phyloP scores from a whole-genome alignment of 2,888 invertebrate genomes.

The Amblyteles armatorius region DNA sequence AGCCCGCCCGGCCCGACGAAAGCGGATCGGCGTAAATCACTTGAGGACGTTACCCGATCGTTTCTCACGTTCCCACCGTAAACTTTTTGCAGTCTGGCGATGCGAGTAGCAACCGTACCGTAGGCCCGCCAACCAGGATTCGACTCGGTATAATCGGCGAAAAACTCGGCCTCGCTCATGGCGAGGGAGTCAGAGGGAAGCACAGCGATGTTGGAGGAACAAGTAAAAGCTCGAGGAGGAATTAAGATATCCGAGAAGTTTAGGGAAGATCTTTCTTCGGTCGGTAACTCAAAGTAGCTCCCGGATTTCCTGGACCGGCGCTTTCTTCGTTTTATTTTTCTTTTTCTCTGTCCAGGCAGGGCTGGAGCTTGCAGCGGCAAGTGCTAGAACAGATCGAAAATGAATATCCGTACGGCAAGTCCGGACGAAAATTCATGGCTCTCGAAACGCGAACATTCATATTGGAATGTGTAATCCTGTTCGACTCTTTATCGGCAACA shows the following conservation, averaged over 20 bases:
- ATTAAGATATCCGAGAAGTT: not conserved
- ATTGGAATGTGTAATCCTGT: slow-evolving; percentile 53
- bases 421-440: slow-evolving; percentile 52
- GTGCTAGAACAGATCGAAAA: not conserved
- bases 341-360: not conserved
- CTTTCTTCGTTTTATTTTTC: not conserved
- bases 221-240: not conserved
- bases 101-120: slow-evolving; percentile 47
- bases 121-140: slow-evolving; percentile 44
- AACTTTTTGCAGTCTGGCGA: slow-evolving; percentile 53
- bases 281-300: slow-evolving; percentile 14
- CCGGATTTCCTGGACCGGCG: not conserved
- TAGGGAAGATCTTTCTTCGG: not conserved
- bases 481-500: slow-evolving; percentile 65
- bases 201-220: not conserved
- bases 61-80: slow-evolving; percentile 66
- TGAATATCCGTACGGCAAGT: not conserved
- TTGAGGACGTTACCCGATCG: slow-evolving; percentile 67
- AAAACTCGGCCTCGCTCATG: slow-evolving; percentile 26
- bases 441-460: slow-evolving; percentile 59
- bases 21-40: slow-evolving; percentile 69
- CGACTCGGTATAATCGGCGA: slow-evolving; percentile 53
- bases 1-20: slow-evolving; percentile 48
- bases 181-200: not conserved
- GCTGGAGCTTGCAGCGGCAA: not conserved